Conservation (phyloP, 2,113 vertebrate genomes). For the Bubo scandiacus region DNA sequence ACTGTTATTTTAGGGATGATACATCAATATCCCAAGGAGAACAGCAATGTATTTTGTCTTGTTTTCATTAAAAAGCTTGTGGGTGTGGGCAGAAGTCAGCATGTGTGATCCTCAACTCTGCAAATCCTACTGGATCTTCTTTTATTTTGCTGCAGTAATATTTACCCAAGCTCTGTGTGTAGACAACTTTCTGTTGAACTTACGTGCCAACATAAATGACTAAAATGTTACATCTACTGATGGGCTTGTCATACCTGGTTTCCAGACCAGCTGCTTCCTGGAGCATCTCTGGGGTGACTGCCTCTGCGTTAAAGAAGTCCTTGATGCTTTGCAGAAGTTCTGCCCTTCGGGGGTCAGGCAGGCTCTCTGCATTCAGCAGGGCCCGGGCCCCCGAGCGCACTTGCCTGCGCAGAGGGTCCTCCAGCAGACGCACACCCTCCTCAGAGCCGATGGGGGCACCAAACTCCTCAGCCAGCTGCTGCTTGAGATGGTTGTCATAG, state of each 20-base stretch:
- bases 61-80: neutral
- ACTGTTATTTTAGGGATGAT: neutral
- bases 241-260: constrained; percentile 79
- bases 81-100: neutral
- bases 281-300: constrained; percentile 77
- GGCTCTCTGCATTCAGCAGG: constrained; percentile 82
- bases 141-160: neutral
- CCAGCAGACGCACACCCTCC: constrained; percentile 86
- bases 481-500: constrained; percentile 90
- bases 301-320: constrained; percentile 71
- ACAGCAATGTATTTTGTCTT: neutral
- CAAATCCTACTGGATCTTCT: neutral
- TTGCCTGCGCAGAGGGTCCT: constrained; percentile 86
- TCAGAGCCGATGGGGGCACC: constrained; percentile 89
- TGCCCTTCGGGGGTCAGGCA: constrained; percentile 80
- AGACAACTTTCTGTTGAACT: neutral
- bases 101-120: neutral
- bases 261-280: constrained; percentile 85
- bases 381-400: constrained; percentile 92
- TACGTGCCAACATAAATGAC: neutral
- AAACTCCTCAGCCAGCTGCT: constrained; percentile 87
- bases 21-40: neutral
- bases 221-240: neutral
- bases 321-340: constrained; percentile 82
- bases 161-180: neutral